Percentiles rank a stretch among this genome's conserved stretches.
phyloP scores from a whole-genome alignment of 2,888 invertebrate genomes.

The Lasioglossum figueresi region DNA sequence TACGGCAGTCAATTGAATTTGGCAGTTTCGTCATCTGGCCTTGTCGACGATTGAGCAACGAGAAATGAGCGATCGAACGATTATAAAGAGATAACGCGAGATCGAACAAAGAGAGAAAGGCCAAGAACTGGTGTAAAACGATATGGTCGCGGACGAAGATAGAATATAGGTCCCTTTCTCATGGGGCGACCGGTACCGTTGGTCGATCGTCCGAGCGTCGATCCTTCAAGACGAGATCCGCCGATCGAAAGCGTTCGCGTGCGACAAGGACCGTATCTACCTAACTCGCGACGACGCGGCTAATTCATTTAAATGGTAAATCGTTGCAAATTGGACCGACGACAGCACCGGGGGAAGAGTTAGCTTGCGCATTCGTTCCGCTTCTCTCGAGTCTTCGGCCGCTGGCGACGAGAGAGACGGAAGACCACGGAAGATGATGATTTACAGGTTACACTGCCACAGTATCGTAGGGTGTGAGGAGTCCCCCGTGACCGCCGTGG shows the following conservation, averaged over 20 bases:
- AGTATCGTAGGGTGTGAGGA: slow-evolving; percentile 98
- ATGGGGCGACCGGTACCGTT: slow-evolving; percentile 15
- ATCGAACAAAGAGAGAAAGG: slow-evolving; percentile 46
- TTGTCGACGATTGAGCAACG: slow-evolving; percentile 46
- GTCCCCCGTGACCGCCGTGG: slow-evolving; percentile 88
- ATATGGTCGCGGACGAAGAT: slow-evolving; percentile 63
- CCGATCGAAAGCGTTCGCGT: background rate
- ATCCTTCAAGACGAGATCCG: too few relatives aligned
- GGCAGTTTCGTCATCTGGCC: slow-evolving; percentile 67
- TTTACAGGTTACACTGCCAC: slow-evolving; percentile 99
- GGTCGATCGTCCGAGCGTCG: too few relatives aligned
- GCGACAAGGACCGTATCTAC: slow-evolving; percentile 50
- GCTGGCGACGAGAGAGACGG: slow-evolving; percentile 68
- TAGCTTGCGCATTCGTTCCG: slow-evolving; percentile 66
- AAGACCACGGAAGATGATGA: slow-evolving; percentile 79
- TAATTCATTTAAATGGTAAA: slow-evolving; percentile 61
- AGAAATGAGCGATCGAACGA: slow-evolving; percentile 23
- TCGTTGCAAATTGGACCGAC: slow-evolving; percentile 79
- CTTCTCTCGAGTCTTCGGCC: slow-evolving; percentile 67
- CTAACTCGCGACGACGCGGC: slow-evolving; percentile 68
- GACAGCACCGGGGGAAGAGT: slow-evolving; percentile 74
- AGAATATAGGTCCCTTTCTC: slow-evolving; percentile 22
- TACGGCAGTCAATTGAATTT: slow-evolving; percentile 61
- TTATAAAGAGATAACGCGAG: slow-evolving; percentile 39
- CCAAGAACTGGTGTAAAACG: slow-evolving; percentile 37